These are phyloP conservation scores for Coelopa frigida DNA, from an alignment of 1,140 invertebrate species.

Conservation along the genomic window DNA sequence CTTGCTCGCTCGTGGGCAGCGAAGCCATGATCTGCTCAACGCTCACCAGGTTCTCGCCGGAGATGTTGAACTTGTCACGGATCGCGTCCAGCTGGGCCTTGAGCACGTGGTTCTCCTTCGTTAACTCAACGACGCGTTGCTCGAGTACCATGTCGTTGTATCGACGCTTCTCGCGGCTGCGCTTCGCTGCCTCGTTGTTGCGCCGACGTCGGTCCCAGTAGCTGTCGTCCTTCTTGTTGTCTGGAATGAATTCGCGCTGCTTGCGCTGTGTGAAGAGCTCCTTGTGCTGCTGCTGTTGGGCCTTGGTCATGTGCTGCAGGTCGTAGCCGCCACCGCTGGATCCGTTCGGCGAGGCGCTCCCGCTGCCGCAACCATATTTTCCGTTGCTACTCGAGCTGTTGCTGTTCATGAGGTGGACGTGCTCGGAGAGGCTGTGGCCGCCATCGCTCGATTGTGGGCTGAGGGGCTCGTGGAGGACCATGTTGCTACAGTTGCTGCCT, in stretches of 20 bases:
- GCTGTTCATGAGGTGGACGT: too few relatives aligned
- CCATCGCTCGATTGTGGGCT: constrained; percentile 40
- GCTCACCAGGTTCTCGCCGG: constrained; percentile 74
- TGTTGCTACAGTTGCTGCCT: too few relatives aligned
- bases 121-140: constrained; percentile 85
- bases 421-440: constrained; percentile 15
- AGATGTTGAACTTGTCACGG: constrained; percentile 88
- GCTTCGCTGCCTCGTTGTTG: constrained; percentile 93
- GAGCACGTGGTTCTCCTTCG: constrained; percentile 89
- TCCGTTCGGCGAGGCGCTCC: background rate
- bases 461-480: constrained; percentile 30
- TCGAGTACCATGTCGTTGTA: constrained; percentile 97
- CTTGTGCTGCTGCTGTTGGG: constrained; percentile 27
- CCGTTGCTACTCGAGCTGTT: constrained; percentile 19
- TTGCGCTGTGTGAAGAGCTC: constrained; percentile 65
- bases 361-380: constrained; percentile 26
- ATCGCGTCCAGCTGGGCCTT: constrained; percentile 88
- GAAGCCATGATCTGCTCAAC: constrained; percentile 81
- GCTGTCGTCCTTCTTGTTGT: constrained; percentile 93
- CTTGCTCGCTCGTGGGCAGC: constrained; percentile 72
- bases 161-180: constrained; percentile 88
- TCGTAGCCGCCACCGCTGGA: constrained; percentile 1
- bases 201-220: constrained; percentile 93
- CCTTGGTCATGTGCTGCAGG: constrained; percentile 6
- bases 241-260: constrained; percentile 92